Conservation (phyloP, 2,888 invertebrate genomes). For the Coleophora flavipennella region DNA sequence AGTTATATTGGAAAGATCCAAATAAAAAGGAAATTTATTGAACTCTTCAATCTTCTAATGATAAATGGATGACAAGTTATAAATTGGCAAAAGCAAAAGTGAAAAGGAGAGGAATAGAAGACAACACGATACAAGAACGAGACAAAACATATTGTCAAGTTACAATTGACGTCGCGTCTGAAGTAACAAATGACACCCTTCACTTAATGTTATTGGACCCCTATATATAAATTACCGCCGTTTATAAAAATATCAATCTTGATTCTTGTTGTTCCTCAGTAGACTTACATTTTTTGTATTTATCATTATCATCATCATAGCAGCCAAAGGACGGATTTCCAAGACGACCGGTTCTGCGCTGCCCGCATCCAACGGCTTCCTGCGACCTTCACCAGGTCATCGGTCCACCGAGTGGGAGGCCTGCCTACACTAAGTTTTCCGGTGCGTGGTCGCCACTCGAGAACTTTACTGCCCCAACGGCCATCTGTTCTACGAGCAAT, state of each 20-base stretch:
- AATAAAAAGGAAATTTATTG: not conserved
- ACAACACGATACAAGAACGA: constrained; percentile 23
- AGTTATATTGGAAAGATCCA: not conserved
- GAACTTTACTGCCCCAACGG: no score
- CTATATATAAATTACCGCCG: constrained; percentile 17
- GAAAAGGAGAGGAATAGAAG: constrained; percentile 15
- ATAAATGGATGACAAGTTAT: not conserved
- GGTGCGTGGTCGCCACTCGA: no score
- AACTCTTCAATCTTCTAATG: not conserved
- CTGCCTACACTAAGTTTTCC: no score
- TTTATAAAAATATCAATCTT: constrained; percentile 14
- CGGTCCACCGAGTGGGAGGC: no score
- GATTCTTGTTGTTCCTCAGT: no score
- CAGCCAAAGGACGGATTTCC: no score
- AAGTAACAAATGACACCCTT: constrained; percentile 36
- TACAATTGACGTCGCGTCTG: constrained; percentile 19
- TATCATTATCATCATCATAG: no score
- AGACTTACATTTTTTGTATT: no score
- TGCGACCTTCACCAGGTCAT: no score
- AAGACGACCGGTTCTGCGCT: no score
- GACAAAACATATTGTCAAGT: constrained; percentile 22
- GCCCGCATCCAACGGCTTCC: no score
- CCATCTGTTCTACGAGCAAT: no score
- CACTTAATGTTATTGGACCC: constrained; percentile 35
- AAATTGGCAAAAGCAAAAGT: constrained; percentile 6